Conservation (phyloP, 1,140 invertebrate species). For the Drosophila suzukii region DNA sequence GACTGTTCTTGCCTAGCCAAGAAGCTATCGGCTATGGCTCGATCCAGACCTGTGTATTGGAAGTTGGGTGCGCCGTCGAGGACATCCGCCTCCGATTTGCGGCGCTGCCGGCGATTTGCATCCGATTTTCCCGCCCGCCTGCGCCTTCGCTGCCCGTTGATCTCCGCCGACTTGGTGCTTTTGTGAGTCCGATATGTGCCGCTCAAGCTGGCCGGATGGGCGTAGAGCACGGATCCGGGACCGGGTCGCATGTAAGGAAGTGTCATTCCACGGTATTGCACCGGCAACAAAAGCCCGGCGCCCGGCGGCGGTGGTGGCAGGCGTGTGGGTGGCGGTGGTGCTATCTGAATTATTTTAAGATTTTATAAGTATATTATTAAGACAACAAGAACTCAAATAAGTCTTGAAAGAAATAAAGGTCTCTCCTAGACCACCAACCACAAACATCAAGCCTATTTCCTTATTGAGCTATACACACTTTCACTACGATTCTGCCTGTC, state of each 20-base stretch:
- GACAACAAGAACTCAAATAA: not conserved
- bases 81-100: slow-evolving; percentile 78
- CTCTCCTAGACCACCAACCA: too few relatives aligned
- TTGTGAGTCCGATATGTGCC: slow-evolving; percentile 77
- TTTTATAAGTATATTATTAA: not conserved
- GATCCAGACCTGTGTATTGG: slow-evolving; percentile 75
- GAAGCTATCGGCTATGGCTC: slow-evolving; percentile 80
- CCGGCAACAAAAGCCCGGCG: slow-evolving; percentile 43
- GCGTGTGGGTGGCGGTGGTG: slow-evolving; percentile 59
- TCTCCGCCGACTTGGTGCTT: slow-evolving; percentile 72
- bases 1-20: slow-evolving; percentile 78
- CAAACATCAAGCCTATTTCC: too few relatives aligned
- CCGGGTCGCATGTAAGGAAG: slow-evolving; percentile 68
- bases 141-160: slow-evolving; percentile 67
- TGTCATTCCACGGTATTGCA: slow-evolving; percentile 69
- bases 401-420: too few relatives aligned
- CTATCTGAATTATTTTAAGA: slow-evolving; percentile 28
- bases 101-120: slow-evolving; percentile 74
- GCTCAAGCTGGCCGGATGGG: slow-evolving; percentile 57
- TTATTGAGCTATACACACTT: too few relatives aligned
- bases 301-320: slow-evolving; percentile 58
- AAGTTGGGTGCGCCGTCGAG: slow-evolving; percentile 73
- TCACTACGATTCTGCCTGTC: too few relatives aligned
- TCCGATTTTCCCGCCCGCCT: slow-evolving; percentile 65
- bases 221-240: slow-evolving; percentile 62